Evolutionary conservation across 1,140 invertebrate genomes (phyloP), one percentile per base, ranked within the genome.

Genomic region (Panagrolaimus sp.): DNA sequence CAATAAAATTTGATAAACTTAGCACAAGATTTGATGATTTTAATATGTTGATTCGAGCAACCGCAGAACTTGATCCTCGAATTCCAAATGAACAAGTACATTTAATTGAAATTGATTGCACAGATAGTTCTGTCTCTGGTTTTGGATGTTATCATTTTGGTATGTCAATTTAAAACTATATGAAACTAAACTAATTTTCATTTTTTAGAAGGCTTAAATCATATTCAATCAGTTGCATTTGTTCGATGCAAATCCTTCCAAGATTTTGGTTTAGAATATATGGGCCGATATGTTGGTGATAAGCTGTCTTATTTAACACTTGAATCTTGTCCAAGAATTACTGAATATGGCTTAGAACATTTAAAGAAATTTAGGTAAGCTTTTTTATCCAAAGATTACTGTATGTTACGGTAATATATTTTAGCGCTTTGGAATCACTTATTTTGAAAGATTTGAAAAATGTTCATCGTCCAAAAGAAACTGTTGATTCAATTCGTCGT

Each of bases 71-170:
- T 24, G 76, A 78, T 71, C 76, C 76, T 12, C 63, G 73, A 9
- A 62, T 67, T 48, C 67, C 71, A 9, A 46, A 46, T 26, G 76
- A 77, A 55, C 55, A 73, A 38, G 71, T 73, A 7, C 48, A 66
- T 21, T 24, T 78, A 7, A 62, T 77, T 15, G 45, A 46, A 6
- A 78, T 78, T 46, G 65, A 71, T 47, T 77, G 77, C 0, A 68
- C 65, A 1, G 68, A 76, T 58, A 46, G 66, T 0, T 66, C 68
- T 65, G 67, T 78, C 38, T 76, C 77, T 52, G 76, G 77, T 47
- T 79, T 66, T 45, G 76, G 76, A 24, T 78, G 76, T 65, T 68
- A 67, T 45, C 76, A 78, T 76, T 79, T 78, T 67, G 67, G 68
- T 77, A 72, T 15, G 45, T 45, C 9, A 17, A 26, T 24, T 14